A percentile compares a stretch with the other conserved stretches of the same genome.
Conservation (phyloP, 1,140 invertebrate genomes). For the Bombus difficillimus region DNA sequence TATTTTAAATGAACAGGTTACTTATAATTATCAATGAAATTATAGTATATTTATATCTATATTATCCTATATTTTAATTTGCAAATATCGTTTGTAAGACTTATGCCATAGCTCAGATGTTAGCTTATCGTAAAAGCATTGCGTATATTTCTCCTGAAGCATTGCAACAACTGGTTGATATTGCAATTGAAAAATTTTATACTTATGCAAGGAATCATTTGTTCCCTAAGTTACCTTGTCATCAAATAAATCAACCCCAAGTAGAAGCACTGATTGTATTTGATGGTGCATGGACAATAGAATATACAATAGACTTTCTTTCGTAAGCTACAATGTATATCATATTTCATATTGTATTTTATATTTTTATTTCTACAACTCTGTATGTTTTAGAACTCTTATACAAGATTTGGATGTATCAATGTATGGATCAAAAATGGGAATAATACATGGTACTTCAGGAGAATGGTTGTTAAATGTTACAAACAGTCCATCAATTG, state of each 20-base stretch:
- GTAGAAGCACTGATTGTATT: conserved; percentile 83
- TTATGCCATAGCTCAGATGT: conserved; percentile 67
- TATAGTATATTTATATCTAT: background rate
- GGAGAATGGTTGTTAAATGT: conserved; percentile 84
- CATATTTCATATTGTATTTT: background rate
- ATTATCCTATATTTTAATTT: conserved; percentile 1
- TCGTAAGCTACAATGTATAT: conserved; percentile 79
- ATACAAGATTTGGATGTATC: conserved; percentile 83
- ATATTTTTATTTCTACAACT: conserved; percentile 24
- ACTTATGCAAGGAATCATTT: conserved; percentile 65
- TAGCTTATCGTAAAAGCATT: conserved; percentile 65
- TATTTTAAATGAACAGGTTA: conserved; percentile 73
- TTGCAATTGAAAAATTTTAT: conserved; percentile 62
- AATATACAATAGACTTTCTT: conserved; percentile 83
- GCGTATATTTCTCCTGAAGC: conserved; percentile 66
- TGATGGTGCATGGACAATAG: conserved; percentile 82
- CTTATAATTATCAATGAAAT: conserved; percentile 18
- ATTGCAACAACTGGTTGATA: conserved; percentile 58
- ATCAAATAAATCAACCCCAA: conserved; percentile 70
- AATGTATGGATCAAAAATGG: conserved; percentile 83
- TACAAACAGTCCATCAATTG: conserved; percentile 71
- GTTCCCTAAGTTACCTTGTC: conserved; percentile 74
- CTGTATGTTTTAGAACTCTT: conserved; percentile 71
- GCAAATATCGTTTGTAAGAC: conserved; percentile 52
- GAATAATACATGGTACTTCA: conserved; percentile 84